Evolutionary conservation across 2,797 vertebrate species (phyloP).

Genomic region (Siniperca obscura): DNA sequence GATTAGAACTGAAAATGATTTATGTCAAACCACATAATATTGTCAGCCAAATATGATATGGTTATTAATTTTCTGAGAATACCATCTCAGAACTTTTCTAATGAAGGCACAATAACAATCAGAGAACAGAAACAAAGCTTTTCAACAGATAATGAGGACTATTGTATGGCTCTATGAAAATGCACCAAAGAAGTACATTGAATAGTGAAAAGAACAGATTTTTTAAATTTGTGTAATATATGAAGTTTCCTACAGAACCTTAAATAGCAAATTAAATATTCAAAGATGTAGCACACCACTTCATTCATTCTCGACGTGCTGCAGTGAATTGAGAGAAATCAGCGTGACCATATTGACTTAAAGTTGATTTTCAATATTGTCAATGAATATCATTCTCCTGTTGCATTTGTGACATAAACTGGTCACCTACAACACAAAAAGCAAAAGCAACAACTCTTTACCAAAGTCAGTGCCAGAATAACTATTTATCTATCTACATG

Average conservation of each 20-base stretch:
- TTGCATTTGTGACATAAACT: neutral
- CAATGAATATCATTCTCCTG: neutral
- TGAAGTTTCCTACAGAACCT: constrained; percentile 42
- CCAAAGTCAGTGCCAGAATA: neutral
- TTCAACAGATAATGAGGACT: neutral
- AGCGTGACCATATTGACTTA: neutral
- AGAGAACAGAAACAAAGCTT: constrained; percentile 16
- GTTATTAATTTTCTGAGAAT: neutral
- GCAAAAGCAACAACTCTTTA: neutral
- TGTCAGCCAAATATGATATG: neutral
- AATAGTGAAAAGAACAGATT: neutral
- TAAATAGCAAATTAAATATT: constrained; percentile 39
- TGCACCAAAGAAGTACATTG: neutral
- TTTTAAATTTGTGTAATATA: neutral
- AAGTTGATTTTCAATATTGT: constrained; percentile 3
- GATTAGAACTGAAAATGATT: constrained; percentile 15
- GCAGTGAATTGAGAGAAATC: constrained; percentile 6
- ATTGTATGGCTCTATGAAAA: constrained; percentile 8
- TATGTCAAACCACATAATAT: neutral
- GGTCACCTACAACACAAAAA: neutral
- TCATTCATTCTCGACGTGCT: constrained; percentile 13
- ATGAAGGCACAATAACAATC: neutral
- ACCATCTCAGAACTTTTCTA: neutral
- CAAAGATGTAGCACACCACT: neutral
- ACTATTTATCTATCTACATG: neutral